Base-by-base conservation (phyloP, 1,140 invertebrate species). In the Drosophila azteca region DNA sequence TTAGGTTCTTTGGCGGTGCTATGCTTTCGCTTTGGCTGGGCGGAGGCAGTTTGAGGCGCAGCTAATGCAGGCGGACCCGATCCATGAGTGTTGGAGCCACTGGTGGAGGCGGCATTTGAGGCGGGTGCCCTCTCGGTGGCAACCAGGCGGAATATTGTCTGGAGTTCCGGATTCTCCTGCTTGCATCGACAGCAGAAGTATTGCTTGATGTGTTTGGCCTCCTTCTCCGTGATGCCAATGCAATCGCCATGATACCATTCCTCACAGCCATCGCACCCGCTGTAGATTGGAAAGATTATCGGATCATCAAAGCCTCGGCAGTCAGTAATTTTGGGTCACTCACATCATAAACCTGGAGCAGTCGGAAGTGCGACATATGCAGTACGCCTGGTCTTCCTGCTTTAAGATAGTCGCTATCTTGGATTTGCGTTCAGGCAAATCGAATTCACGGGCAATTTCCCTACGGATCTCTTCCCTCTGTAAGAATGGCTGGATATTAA, bases 171-270 rank as follows among this genome's bases (percentile, higher is more conserved):
- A 93, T 98, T 96, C 90, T 97, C 96, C 80, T 96, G 95, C 84
- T 94, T 93, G 83, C 96, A 97, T n/a, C 94, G 93, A 77, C 96
- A 93, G 93, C 98, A 99, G 92, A 96, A 99, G 85, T 98, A 99
- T 78, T 97, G 96, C 89, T 97, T 97, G 54, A 99, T 99, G 65
- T 96, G 95, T 88, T 97, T 97, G 0, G 98, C 96, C 91, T 99
- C 96, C 76, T 96, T 95, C 90, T 98, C 96, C 8, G 97, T 98
- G 63, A 99, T 97, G 77, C 96, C 97, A 81, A 99, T 98, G 92
- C 98, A 99, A 87, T 99, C 97, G 8, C 98, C 98, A 92, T 99
- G 98, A 90, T 98, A 99, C 98, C 98, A 99, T 93, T 99, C 98
- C 92, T 99, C 97, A 92, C 98, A 99, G 31, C 96, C 94, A 92